phyloP scores from a whole-genome alignment of 2,113 vertebrate species.

The Protomyctophum bolini region DNA sequence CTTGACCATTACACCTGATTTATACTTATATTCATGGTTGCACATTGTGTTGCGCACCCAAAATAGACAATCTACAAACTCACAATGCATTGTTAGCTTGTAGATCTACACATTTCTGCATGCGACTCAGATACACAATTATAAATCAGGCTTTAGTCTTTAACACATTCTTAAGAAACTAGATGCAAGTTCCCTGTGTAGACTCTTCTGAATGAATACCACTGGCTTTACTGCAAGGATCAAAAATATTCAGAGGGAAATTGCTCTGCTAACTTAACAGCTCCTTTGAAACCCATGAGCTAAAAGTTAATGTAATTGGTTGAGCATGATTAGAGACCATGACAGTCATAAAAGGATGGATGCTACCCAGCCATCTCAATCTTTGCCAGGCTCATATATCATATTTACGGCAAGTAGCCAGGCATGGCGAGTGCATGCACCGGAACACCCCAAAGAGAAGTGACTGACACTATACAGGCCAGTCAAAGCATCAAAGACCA shows the following conservation, averaged over 20 bases:
- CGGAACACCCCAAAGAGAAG: conserved; percentile 23
- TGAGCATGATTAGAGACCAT: conserved; percentile 56
- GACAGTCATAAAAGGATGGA: conserved; percentile 53
- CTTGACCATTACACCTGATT: too few relatives aligned
- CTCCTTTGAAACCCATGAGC: conserved; percentile 50
- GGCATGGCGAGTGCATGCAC: conserved; percentile 20
- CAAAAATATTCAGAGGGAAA: conserved; percentile 1
- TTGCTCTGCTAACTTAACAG: conserved; percentile 46
- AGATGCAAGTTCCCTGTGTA: neutral
- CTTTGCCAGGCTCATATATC: conserved; percentile 43
- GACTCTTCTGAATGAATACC: neutral
- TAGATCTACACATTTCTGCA: too few relatives aligned
- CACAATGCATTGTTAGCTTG: too few relatives aligned
- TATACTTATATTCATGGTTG: too few relatives aligned
- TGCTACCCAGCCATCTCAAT: conserved; percentile 45
- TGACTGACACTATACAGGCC: neutral
- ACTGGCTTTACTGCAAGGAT: conserved; percentile 14
- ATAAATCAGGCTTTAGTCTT: neutral
- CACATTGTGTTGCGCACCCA: too few relatives aligned
- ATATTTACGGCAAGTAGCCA: conserved; percentile 41
- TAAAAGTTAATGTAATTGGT: conserved; percentile 62
- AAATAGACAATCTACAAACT: too few relatives aligned
- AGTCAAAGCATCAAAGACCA: conserved; percentile 16
- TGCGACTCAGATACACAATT: too few relatives aligned
- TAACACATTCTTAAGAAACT: neutral